Evolutionary conservation across 1,140 invertebrate genomes (phyloP).

Genomic region (Octopus sinensis): DNA sequence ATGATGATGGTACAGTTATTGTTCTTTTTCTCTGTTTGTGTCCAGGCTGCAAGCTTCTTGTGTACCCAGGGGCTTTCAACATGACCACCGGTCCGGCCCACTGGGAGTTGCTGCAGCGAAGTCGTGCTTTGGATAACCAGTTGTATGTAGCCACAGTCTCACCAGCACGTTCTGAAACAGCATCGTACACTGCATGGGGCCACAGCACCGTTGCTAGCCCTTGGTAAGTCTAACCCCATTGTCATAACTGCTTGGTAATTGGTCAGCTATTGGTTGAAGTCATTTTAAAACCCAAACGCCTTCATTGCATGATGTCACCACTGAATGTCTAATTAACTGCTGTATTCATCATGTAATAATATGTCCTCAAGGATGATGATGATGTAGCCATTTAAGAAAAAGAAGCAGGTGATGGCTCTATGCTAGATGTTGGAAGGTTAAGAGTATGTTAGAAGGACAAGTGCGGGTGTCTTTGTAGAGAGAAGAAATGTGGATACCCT

Average conservation of each 20-base stretch:
- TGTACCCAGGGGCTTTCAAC: conserved; percentile 94
- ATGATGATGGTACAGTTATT: not conserved
- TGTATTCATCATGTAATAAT: too few relatives aligned
- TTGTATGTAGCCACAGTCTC: conserved; percentile 61
- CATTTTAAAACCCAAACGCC: not conserved
- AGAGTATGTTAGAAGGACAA: too few relatives aligned
- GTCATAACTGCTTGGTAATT: not conserved
- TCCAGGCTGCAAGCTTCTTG: conserved; percentile 75
- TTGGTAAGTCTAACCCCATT: conserved; percentile 62
- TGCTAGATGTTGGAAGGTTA: too few relatives aligned
- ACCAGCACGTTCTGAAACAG: conserved; percentile 71
- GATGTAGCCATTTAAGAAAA: too few relatives aligned
- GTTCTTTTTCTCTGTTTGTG: conserved; percentile 19
- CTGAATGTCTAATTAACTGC: too few relatives aligned
- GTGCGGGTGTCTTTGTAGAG: too few relatives aligned
- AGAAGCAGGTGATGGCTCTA: too few relatives aligned
- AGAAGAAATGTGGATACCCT: too few relatives aligned
- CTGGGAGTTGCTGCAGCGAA: conserved; percentile 80
- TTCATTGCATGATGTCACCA: not conserved
- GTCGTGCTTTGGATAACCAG: conserved; percentile 82
- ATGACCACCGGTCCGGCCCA: conserved; percentile 91
- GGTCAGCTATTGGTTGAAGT: too few relatives aligned
- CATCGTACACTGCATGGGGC: conserved; percentile 84
- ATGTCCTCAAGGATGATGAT: too few relatives aligned
- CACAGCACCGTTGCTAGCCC: conserved; percentile 82